Evolutionary conservation across 2,888 invertebrate species (phyloP).

Genomic region (Caenorhabditis afra): DNA sequence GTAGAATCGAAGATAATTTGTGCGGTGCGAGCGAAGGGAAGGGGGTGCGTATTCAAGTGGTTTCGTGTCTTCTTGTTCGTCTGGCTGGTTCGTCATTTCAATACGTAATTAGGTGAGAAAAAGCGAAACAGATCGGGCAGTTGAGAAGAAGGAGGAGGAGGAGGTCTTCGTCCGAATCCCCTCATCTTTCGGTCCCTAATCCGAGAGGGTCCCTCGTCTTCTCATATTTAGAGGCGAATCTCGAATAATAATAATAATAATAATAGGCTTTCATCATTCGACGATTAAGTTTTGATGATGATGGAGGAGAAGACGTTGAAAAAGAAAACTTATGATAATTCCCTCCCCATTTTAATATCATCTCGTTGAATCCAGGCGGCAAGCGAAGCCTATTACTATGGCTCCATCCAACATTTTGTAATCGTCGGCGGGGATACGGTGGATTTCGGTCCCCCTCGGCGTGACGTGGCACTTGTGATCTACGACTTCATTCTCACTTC

Average conservation of each 20-base stretch:
- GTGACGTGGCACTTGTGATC: no score
- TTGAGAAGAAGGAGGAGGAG: no score
- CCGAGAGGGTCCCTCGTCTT: not conserved
- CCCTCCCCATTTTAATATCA: conserved; percentile 42
- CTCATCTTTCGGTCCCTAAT: conserved; percentile 34
- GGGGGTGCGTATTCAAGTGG: conserved; percentile 45
- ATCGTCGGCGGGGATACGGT: no score
- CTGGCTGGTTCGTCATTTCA: conserved; percentile 25
- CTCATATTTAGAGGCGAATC: not conserved
- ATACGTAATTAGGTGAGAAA: conserved; percentile 55
- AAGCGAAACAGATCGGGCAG: conserved; percentile 15
- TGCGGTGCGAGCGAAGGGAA: no score
- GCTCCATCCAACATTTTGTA: no score
- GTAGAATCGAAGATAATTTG: conserved; percentile 51
- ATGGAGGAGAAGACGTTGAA: no score
- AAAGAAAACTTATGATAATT: conserved; percentile 54
- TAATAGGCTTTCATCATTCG: conserved; percentile 44
- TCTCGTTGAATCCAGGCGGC: not conserved
- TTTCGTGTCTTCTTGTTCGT: conserved; percentile 13
- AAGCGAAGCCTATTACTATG: no score
- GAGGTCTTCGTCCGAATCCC: not conserved
- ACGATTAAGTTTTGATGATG: conserved; percentile 48
- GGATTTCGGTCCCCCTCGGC: no score
- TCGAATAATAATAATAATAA: conserved; percentile 49
- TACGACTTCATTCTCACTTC: no score